These are phyloP conservation scores for Agrenia bidenticulata DNA, from an alignment of 2,888 invertebrate genomes.

Conservation along the genomic window DNA sequence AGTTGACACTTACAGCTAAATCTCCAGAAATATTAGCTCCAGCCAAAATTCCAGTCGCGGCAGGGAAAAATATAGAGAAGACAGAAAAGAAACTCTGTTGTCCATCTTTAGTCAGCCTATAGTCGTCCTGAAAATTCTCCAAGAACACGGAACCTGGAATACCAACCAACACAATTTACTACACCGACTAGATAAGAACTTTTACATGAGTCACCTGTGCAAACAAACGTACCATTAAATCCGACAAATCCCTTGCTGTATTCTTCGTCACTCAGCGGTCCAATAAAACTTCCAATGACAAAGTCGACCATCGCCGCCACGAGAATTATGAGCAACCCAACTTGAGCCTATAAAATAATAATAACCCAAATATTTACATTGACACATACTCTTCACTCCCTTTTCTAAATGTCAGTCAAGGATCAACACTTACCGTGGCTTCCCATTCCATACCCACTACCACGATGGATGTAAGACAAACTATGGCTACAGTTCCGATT, in stretches of 20 bases:
- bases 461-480: slow-evolving; percentile 59
- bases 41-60: slow-evolving; percentile 79
- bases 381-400: background rate
- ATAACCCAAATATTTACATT: background rate
- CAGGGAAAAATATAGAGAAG: slow-evolving; percentile 96
- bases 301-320: slow-evolving; percentile 61
- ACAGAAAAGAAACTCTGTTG: slow-evolving; percentile 89
- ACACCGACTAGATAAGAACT: slow-evolving; percentile 7
- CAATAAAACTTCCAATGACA: slow-evolving; percentile 60
- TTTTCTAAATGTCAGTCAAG: slow-evolving; percentile 10
- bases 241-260: slow-evolving; percentile 60
- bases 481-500: slow-evolving; percentile 58
- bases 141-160: slow-evolving; percentile 69
- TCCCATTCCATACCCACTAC: slow-evolving; percentile 64
- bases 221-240: slow-evolving; percentile 54
- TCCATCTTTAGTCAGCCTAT: slow-evolving; percentile 71
- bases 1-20: slow-evolving; percentile 72
- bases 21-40: slow-evolving; percentile 98
- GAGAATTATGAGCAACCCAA: slow-evolving; percentile 59
- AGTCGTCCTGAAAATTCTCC: slow-evolving; percentile 77
- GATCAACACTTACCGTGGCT: slow-evolving; percentile 58
- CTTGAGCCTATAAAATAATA: slow-evolving; percentile 57
- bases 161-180: too few relatives aligned
- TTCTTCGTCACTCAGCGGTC: slow-evolving; percentile 56
- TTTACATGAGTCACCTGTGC: background rate